A percentile compares a stretch with the other conserved stretches of the same genome.
Evolutionary conservation across 2,888 invertebrate genomes (phyloP).

Genomic region (Conistra vaccinii): DNA sequence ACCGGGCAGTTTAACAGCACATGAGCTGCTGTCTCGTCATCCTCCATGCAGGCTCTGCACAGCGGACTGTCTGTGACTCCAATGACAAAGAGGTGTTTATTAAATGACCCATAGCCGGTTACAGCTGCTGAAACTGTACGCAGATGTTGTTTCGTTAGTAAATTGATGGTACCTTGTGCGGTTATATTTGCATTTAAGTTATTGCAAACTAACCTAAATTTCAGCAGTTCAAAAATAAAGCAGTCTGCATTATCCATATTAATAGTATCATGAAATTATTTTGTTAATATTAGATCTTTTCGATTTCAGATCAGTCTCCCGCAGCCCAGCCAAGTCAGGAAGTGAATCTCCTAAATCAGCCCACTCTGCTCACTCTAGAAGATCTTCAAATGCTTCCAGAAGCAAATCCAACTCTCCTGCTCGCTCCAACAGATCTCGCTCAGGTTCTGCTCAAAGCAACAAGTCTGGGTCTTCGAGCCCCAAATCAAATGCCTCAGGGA

Average conservation of each 20-base stretch:
- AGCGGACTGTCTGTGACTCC: no score
- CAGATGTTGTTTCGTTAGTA: no score
- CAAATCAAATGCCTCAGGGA: slow-evolving; percentile 85
- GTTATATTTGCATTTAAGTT: background rate
- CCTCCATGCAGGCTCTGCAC: no score
- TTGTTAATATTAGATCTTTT: background rate
- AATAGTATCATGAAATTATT: background rate
- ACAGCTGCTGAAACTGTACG: no score
- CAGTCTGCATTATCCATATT: background rate
- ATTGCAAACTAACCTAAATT: background rate
- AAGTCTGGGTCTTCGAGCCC: slow-evolving; percentile 87
- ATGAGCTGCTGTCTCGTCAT: no score
- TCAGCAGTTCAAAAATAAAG: background rate
- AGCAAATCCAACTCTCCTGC: slow-evolving; percentile 88
- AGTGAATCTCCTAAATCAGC: slow-evolving; percentile 87
- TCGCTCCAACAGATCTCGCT: slow-evolving; percentile 83
- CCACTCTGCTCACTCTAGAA: slow-evolving; percentile 78
- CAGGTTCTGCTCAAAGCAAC: slow-evolving; percentile 81
- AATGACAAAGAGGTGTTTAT: no score
- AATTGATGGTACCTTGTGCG: no score
- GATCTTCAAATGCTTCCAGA: slow-evolving; percentile 83
- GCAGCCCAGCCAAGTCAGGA: slow-evolving; percentile 83
- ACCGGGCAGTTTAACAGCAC: no score
- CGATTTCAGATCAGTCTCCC: slow-evolving; percentile 83
- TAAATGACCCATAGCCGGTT: no score